Evolutionary conservation across 2,888 invertebrate species (phyloP), one percentile per base, ranked within the genome.

Genomic region (Lissocephala sabroskyi): DNA sequence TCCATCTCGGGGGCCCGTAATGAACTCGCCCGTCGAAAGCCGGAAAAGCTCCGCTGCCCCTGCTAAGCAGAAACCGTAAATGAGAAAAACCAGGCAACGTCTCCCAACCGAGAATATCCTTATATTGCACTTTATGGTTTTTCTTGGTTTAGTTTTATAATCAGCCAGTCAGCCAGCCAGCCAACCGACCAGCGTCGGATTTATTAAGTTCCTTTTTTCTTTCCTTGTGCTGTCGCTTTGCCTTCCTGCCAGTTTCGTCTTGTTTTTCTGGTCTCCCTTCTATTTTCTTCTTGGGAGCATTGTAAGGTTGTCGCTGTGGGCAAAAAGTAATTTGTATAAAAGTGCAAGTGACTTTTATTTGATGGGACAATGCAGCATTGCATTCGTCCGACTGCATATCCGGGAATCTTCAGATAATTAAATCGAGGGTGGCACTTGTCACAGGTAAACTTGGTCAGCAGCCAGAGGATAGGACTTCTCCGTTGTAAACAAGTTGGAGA

Each of bases 321-420:
- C 49, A 57, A 45, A n/a, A 54, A 70, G 56, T 74, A 74, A 77
- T 77, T 77, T 77, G 78, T 75, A 52, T 57, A 56, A 74, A 77
- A 74, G 56, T 70, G 75, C 59, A 54, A 57, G 57, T 62, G 68
- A 77, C 66, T 65, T 68, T 74, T 65, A 70, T 68, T 62, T 56
- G 75, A 59, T 49, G 59, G 41, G 78, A 65, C 65, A 46, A 46
- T 49, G 46, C 35, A 41, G 45, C 48, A n/a, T n/a, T 43, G 48
- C 37, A n/a, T 2, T 17, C 37, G 45, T 5, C 23, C 7, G 23
- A 23, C 23, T 23, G 23, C 23, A 5, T 23, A 7, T 5, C 7
- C 7, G 23, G 3, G 7, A 23, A 23, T 23, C 7, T 23, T 33
- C 13, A 43, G 55, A 53, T 66, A 75, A 65, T 59, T 65, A 63